Evolutionary conservation across 2,797 vertebrate species (phyloP), one percentile per base, ranked within the genome.

Genomic region (Danionella dracula): DNA sequence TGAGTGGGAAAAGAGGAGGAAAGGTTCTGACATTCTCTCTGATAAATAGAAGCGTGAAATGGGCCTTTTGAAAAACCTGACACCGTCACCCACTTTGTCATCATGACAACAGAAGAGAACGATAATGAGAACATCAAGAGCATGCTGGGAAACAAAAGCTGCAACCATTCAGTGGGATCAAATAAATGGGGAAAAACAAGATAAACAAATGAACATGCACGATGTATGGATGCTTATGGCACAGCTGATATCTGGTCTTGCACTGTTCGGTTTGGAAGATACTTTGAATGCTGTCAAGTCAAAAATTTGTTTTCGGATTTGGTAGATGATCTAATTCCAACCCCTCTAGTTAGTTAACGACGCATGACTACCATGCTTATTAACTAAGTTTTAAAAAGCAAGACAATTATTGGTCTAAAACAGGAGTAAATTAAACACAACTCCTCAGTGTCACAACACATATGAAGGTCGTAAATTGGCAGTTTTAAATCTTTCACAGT

Each of bases 1-100:
- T 27, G 44, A 72, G 60, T 75, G 61, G 66, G 41, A 56, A 60
- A 57, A 45, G 65, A 49, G 64, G 48, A 37, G 48, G 27, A 66
- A 66, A 75, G 69, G 74, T 66, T 66, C 71, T 62, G 68, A 76
- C 66, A 72, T 38, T 67, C 62, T 41, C 12, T 42, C 23, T 16
- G 57, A 72, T 70, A 66, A 70, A 72, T 29, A 70, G 32, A 70
- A 66, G 10, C 1, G 31, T 16, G 12, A 27, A 55, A 66, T 57
- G 51, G 27, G 32, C 42, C 12, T 38, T 44, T 37, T 1, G 5
- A 29, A 37, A 42, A 67, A 62, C 60, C 10, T 57, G 34, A 58
- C 54, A 62, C 13, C 35, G 57, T 54, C 66, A 56, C 37, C 46
- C 53, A 56, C 53, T 60, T 38, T 32, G 59, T 51, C 70, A 61